Percentiles rank a stretch among this genome's conserved stretches.
phyloP scores from a whole-genome alignment of 2,888 invertebrate genomes.

The Lepeophtheirus nordmannii region DNA sequence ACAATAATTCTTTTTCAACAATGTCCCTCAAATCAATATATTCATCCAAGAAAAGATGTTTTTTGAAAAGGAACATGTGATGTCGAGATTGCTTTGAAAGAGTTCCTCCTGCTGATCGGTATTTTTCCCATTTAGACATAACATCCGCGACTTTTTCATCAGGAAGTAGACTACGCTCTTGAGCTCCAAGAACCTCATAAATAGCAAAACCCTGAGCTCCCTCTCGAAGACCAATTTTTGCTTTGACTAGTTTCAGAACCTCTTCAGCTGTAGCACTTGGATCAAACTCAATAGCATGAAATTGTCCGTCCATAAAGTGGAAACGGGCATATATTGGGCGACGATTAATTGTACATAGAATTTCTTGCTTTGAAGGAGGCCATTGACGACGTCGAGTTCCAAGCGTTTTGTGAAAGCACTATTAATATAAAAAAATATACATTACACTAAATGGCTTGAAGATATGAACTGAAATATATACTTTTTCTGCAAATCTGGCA shows the following conservation, averaged over 20 bases:
- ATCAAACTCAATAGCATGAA: conserved; percentile 85
- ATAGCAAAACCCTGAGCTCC: conserved; percentile 57
- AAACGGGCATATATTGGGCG: conserved; percentile 78
- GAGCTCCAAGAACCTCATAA: conserved; percentile 73
- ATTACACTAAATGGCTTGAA: no score
- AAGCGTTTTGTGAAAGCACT: conserved; percentile 55
- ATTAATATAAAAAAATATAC: conserved; percentile 28
- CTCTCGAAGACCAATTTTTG: conserved; percentile 69
- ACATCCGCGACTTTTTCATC: conserved; percentile 85
- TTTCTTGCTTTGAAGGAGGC: conserved; percentile 81
- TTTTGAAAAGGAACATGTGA: conserved; percentile 55
- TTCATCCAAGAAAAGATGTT: conserved; percentile 63
- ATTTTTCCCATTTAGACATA: conserved; percentile 75
- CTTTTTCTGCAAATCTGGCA: conserved; percentile 73
- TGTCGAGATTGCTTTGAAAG: conserved; percentile 37
- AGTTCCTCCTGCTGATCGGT: conserved; percentile 32
- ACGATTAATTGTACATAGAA: conserved; percentile 76
- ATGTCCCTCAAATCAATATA: conserved; percentile 63
- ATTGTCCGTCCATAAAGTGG: conserved; percentile 82
- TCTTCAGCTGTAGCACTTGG: conserved; percentile 80
- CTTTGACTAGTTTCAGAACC: conserved; percentile 67
- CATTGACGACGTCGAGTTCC: conserved; percentile 58
- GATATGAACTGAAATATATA: no score
- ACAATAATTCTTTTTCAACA: conserved; percentile 80
- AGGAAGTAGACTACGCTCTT: conserved; percentile 62